These are phyloP conservation scores for Drosophila bipectinata DNA, from an alignment of 1,140 invertebrate species.

Conservation along the genomic window DNA sequence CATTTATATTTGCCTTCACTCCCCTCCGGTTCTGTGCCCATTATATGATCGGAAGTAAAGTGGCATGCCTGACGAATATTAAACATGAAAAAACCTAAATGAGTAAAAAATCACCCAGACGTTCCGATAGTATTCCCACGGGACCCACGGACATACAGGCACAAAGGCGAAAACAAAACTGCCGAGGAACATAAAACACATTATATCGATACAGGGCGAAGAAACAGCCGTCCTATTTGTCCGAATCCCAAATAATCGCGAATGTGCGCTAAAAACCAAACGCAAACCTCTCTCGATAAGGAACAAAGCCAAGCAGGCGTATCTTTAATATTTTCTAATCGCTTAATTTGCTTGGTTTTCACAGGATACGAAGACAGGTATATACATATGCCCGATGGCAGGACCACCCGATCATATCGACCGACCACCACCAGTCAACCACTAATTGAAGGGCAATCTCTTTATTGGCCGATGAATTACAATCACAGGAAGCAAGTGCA, in stretches of 20 bases:
- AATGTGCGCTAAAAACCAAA: slow-evolving; percentile 59
- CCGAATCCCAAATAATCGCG: slow-evolving; percentile 49
- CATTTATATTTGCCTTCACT: slow-evolving; percentile 5
- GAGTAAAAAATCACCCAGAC: slow-evolving; percentile 22
- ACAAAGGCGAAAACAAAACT: slow-evolving; percentile 35
- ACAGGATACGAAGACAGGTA: slow-evolving; percentile 41
- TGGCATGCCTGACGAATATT: slow-evolving; percentile 64
- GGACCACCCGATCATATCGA: slow-evolving; percentile 24
- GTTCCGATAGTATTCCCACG: slow-evolving; percentile 74
- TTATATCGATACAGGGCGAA: slow-evolving; percentile 37
- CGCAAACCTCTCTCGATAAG: slow-evolving; percentile 45
- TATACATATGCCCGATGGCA: slow-evolving; percentile 1
- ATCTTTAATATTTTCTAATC: slow-evolving; percentile 70
- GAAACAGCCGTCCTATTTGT: slow-evolving; percentile 5
- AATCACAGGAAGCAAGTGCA: slow-evolving; percentile 69
- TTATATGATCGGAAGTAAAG: slow-evolving; percentile 60
- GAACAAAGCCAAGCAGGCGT: slow-evolving; percentile 35
- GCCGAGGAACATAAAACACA: slow-evolving; percentile 21
- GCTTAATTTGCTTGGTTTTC: slow-evolving; percentile 72
- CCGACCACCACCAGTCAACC: slow-evolving; percentile 59
- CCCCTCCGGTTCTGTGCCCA: slow-evolving; percentile 8
- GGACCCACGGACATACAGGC: slow-evolving; percentile 36
- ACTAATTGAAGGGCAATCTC: slow-evolving; percentile 76
- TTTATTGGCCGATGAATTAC: slow-evolving; percentile 66
- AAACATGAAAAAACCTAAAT: slow-evolving; percentile 42